Evolutionary conservation across 2,113 vertebrate species (phyloP), one percentile per base, ranked within the genome.

Genomic region (Monarcha castaneiventris): DNA sequence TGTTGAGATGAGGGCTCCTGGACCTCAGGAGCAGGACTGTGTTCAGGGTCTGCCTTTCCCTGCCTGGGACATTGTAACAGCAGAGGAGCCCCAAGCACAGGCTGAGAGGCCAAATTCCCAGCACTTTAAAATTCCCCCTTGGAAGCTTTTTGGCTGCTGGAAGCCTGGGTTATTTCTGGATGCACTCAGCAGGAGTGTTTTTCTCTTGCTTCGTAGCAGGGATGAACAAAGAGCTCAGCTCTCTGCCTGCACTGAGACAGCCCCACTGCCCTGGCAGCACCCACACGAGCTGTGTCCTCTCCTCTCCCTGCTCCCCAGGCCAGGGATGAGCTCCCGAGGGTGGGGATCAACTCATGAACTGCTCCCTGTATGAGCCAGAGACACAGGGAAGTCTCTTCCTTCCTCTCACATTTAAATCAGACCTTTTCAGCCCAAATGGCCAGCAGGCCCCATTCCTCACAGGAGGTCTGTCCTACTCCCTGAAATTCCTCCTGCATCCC

Each of bases 71-170:
- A 14, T 17, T 54, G 25, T 0, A 4, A 64, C 44, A 73, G 49
- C 81, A 87, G 86, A 93, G 44, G 58, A 93, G 68, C 67, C 73
- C 22, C 2, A 88, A 86, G 91, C 62, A 75, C 44, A 90, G 75
- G 62, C 94, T 91, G 87, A 87, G 91, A 95, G 91, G 87, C 94
- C 93, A 90, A 96, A 95, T 96, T 96, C 96, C 93, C 96, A 96
- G 95, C 88, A 52, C 93, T 97, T 90, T 68, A 72, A 93, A 88
- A 97, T 88, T 94, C 79, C 61, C 83, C 68, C 93, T 96, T 93
- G 93, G 93, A 96, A 97, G 96, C 72, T 76, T 94, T 93, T 93
- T 95, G 94, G 96, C 96, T 95, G 90, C 92, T 92, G 73, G 68
- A 90, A 90, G 68, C 83, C 85, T 61, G 72, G 92, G 93, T 84